These are phyloP conservation scores for Altica lythri DNA, from an alignment of 2,888 invertebrate genomes.

Conservation along the genomic window DNA sequence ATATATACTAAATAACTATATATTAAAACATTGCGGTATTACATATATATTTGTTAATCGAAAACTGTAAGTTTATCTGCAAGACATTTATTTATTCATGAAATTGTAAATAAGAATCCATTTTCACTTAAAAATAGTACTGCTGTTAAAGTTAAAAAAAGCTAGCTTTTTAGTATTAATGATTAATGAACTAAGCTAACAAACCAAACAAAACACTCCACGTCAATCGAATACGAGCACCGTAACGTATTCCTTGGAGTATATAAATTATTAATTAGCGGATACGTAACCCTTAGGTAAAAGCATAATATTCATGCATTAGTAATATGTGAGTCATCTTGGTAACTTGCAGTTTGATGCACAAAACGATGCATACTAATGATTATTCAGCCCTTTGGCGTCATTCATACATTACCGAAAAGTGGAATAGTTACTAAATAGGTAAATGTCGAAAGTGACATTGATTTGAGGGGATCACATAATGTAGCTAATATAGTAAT, in stretches of 20 bases:
- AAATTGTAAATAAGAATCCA: no score
- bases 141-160: no score
- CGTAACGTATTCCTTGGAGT: constrained; percentile 3
- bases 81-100: no score
- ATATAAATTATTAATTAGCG: constrained; percentile 18
- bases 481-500: not conserved
- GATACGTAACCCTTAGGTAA: constrained; percentile 11
- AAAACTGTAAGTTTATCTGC: no score
- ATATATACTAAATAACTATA: no score
- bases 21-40: no score
- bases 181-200: not conserved
- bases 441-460: not conserved
- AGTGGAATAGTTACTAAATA: not conserved
- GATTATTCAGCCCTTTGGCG: constrained; percentile 2
- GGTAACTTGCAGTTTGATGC: constrained; percentile 8
- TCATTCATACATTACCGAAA: not conserved
- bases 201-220: not conserved
- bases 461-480: not conserved
- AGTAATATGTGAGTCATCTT: constrained; percentile 15
- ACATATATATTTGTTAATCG: no score
- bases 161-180: not conserved
- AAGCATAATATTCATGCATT: constrained; percentile 11
- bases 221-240: constrained; percentile 3
- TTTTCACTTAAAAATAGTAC: no score
- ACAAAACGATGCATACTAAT: constrained; percentile 11